Evolutionary conservation across 2,888 invertebrate genomes (phyloP).

Genomic region (Drosophila demipolita): DNA sequence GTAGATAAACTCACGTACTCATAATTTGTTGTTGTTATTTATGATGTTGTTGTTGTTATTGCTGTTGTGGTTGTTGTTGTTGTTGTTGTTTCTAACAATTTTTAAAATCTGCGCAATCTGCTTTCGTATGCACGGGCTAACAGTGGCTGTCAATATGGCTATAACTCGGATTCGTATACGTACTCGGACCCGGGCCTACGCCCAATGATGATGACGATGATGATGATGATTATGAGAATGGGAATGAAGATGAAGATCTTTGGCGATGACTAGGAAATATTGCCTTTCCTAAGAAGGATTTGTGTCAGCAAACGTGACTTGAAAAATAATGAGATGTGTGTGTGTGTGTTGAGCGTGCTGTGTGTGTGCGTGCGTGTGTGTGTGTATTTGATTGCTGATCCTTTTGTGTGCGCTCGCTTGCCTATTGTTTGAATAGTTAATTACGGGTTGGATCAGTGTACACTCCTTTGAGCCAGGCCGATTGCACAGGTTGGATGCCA

Average conservation of each 20-base stretch:
- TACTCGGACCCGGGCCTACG: slow-evolving; percentile 24
- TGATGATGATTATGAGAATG: slow-evolving; percentile 35
- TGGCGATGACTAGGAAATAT: slow-evolving; percentile 76
- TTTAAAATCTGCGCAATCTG: slow-evolving; percentile 76
- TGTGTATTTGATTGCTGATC: slow-evolving; percentile 71
- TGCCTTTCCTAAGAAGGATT: slow-evolving; percentile 79
- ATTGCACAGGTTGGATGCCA: slow-evolving; percentile 39
- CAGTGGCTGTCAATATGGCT: slow-evolving; percentile 48
- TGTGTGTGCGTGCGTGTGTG: slow-evolving; percentile 12
- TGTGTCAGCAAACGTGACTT: slow-evolving; percentile 80
- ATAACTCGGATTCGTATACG: background rate
- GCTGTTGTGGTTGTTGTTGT: slow-evolving; percentile 36
- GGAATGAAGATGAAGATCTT: slow-evolving; percentile 64
- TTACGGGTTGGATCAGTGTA: slow-evolving; percentile 79
- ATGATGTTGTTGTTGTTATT: slow-evolving; percentile 47
- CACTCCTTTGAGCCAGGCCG: slow-evolving; percentile 69
- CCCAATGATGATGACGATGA: slow-evolving; percentile 23
- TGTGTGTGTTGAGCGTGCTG: slow-evolving; percentile 32
- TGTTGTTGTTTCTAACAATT: slow-evolving; percentile 63
- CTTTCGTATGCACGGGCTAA: slow-evolving; percentile 72
- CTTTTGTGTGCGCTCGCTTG: slow-evolving; percentile 66
- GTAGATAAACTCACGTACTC: slow-evolving; percentile 76
- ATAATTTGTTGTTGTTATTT: slow-evolving; percentile 44
- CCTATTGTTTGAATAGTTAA: slow-evolving; percentile 79
- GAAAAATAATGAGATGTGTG: slow-evolving; percentile 63